Conservation (phyloP, 2,797 vertebrate species). For the Poliocrania exsul region DNA sequence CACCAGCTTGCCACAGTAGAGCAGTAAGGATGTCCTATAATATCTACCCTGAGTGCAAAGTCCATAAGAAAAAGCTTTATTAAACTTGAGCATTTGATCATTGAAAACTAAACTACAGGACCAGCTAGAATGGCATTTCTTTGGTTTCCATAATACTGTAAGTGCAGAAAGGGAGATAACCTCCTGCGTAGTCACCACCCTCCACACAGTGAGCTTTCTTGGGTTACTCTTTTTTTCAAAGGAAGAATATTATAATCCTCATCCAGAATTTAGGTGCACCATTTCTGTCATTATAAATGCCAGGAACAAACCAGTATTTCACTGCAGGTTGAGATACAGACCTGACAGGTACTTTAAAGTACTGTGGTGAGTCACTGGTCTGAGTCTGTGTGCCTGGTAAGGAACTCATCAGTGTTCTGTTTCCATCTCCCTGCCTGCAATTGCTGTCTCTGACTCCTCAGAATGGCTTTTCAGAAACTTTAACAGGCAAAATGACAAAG, state of each 20-base stretch:
- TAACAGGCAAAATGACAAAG: slow-evolving; percentile 27
- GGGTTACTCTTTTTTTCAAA: not conserved
- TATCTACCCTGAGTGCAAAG: not conserved
- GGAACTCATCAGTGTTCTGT: not conserved
- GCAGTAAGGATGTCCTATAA: not conserved
- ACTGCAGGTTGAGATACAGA: not conserved
- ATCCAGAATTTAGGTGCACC: not conserved
- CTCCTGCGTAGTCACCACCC: not conserved
- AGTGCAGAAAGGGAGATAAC: not conserved
- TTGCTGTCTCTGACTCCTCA: not conserved
- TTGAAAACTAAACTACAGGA: not conserved
- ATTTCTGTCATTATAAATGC: not conserved
- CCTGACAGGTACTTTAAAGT: not conserved
- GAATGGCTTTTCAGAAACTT: not conserved
- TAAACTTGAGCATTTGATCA: not conserved
- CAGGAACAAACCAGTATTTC: not conserved
- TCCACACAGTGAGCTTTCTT: not conserved
- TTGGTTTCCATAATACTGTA: not conserved
- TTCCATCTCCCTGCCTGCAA: not conserved
- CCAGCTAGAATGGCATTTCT: not conserved
- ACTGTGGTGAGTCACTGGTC: not conserved
- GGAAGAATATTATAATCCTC: not conserved
- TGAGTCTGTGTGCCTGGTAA: not conserved
- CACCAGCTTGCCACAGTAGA: not conserved
- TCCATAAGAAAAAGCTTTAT: not conserved